Conservation (phyloP, 2,888 invertebrate species). For the Mellilla xanthometata region DNA sequence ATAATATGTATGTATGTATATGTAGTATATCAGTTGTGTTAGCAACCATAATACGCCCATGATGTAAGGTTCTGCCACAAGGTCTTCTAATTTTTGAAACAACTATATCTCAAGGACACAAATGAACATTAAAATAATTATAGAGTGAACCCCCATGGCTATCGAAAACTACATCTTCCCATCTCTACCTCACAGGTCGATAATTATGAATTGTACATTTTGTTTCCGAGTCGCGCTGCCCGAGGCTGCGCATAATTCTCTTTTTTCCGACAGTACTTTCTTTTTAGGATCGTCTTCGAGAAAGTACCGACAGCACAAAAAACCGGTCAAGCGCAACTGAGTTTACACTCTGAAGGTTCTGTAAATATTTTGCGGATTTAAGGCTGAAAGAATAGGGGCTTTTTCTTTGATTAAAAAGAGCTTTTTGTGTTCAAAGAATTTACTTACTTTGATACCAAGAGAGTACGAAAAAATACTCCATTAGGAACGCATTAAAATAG, state of each 20-base stretch:
- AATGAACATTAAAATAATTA: too few species aligned
- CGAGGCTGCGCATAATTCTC: conserved; percentile 56
- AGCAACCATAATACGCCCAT: too few species aligned
- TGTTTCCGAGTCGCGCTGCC: conserved; percentile 63
- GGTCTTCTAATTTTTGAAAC: too few species aligned
- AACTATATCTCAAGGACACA: too few species aligned
- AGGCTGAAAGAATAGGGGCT: conserved; percentile 17
- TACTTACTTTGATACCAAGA: too few species aligned
- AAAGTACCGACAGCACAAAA: conserved; percentile 52
- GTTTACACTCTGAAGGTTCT: conserved; percentile 30
- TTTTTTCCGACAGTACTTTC: conserved; percentile 63
- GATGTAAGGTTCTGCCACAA: too few species aligned
- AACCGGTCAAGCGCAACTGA: conserved; percentile 40
- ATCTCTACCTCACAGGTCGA: conserved; percentile 58
- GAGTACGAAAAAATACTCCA: too few species aligned
- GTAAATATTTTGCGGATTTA: conserved; percentile 16
- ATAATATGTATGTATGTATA: too few species aligned
- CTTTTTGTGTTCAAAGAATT: neutral
- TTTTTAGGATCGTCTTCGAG: conserved; percentile 70
- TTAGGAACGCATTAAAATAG: too few species aligned
- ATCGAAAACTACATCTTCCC: conserved; percentile 31
- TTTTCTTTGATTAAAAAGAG: conserved; percentile 5
- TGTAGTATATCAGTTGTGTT: too few species aligned
- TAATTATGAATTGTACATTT: conserved; percentile 75
- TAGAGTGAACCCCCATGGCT: neutral